phyloP scores from a whole-genome alignment of 2,888 invertebrate genomes.

The Octonoba sinensis region DNA sequence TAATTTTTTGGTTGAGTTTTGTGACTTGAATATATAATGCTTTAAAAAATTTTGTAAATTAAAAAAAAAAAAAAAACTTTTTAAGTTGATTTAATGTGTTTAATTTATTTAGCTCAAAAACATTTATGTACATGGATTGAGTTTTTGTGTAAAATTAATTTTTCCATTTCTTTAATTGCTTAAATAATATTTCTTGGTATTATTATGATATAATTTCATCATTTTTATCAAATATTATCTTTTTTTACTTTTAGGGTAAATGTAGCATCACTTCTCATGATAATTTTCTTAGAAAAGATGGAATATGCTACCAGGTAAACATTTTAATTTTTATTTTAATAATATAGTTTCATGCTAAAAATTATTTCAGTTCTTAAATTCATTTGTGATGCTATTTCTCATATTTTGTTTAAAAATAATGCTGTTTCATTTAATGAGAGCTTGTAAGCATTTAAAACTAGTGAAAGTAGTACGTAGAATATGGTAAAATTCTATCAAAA shows the following conservation, averaged over 20 bases:
- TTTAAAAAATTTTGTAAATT: neutral
- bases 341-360: neutral
- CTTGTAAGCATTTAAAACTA: too few relatives aligned
- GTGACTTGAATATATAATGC: too few relatives aligned
- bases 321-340: neutral
- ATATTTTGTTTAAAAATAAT: too few relatives aligned
- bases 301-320: constrained; percentile 94
- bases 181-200: neutral
- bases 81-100: too few relatives aligned
- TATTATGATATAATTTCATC: neutral
- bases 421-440: too few relatives aligned
- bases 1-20: neutral
- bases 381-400: too few relatives aligned
- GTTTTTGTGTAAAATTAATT: neutral
- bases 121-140: too few relatives aligned
- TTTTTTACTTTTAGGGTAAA: constrained; percentile 80
- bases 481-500: too few relatives aligned
- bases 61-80: too few relatives aligned
- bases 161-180: neutral
- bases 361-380: too few relatives aligned
- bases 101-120: neutral
- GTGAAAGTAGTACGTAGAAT: too few relatives aligned
- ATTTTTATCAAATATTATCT: neutral
- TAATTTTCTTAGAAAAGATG: constrained; percentile 98
- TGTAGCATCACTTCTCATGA: constrained; percentile 96